phyloP scores from a whole-genome alignment of 1,140 invertebrate genomes.

The Apolygus lucorum region DNA sequence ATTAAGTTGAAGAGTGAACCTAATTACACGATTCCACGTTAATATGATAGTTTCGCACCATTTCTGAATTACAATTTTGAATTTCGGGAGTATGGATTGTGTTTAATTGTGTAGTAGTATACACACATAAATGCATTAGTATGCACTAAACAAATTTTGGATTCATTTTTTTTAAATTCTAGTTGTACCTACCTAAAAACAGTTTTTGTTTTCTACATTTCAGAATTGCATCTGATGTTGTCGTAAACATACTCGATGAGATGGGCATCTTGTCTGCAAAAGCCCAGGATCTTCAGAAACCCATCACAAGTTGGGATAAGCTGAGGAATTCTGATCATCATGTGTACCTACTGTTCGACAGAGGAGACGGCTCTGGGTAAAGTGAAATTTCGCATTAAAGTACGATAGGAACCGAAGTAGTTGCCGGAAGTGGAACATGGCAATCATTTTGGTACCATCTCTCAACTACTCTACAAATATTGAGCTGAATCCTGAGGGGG shows the following conservation, averaged over 20 bases:
- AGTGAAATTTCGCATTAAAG: too few relatives aligned
- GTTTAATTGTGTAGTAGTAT: too few relatives aligned
- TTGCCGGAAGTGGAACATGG: background rate
- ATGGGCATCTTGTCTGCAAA: constrained; percentile 60
- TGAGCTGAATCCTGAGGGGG: background rate
- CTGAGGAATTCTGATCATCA: constrained; percentile 56
- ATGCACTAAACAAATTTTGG: too few relatives aligned
- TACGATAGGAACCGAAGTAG: background rate
- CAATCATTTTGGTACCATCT: background rate
- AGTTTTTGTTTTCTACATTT: too few relatives aligned
- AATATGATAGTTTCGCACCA: too few relatives aligned
- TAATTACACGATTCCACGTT: too few relatives aligned
- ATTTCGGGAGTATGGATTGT: too few relatives aligned
- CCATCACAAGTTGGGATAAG: constrained; percentile 59
- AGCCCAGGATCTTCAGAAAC: constrained; percentile 61
- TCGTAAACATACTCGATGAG: constrained; percentile 55
- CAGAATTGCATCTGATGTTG: constrained; percentile 53
- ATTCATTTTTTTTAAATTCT: too few relatives aligned
- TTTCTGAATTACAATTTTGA: too few relatives aligned
- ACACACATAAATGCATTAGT: too few relatives aligned
- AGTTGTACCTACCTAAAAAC: too few relatives aligned
- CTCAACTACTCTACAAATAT: background rate
- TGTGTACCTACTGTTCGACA: constrained; percentile 58
- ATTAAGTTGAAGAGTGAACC: too few relatives aligned
- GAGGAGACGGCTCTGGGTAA: constrained; percentile 48